These are phyloP conservation scores for Drosophila leonis DNA, from an alignment of 2,888 invertebrate genomes.

Conservation along the genomic window DNA sequence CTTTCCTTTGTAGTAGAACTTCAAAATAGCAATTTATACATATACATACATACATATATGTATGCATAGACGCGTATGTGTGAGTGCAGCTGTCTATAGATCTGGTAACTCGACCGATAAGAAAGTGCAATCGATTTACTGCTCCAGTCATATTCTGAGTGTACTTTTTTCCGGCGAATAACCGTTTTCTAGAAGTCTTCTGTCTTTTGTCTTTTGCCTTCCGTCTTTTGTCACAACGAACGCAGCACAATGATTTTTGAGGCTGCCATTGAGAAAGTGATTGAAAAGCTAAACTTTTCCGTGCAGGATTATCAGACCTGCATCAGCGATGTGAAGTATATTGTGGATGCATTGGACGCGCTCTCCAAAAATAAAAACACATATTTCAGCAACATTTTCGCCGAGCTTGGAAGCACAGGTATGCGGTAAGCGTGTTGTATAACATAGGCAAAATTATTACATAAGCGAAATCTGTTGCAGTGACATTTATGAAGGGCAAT, in stretches of 20 bases:
- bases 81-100: background rate
- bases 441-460: background rate
- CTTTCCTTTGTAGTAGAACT: too few relatives aligned
- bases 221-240: background rate
- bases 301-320: background rate
- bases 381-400: conserved; percentile 3
- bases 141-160: background rate
- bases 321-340: background rate
- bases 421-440: background rate
- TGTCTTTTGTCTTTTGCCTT: background rate
- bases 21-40: too few relatives aligned
- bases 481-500: conserved; percentile 2
- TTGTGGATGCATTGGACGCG: background rate
- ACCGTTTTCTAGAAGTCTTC: background rate
- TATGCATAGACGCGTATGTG: background rate
- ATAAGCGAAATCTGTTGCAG: background rate
- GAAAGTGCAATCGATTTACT: conserved; percentile 7
- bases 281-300: conserved; percentile 9
- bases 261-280: background rate
- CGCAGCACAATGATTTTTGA: conserved; percentile 3
- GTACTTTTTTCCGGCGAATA: background rate
- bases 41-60: too few relatives aligned
- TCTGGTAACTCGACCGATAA: conserved; percentile 11
- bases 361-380: background rate
- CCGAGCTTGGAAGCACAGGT: conserved; percentile 6